phyloP scores from a whole-genome alignment of 2,113 vertebrate genomes.

The Andinoacara biseriatus region DNA sequence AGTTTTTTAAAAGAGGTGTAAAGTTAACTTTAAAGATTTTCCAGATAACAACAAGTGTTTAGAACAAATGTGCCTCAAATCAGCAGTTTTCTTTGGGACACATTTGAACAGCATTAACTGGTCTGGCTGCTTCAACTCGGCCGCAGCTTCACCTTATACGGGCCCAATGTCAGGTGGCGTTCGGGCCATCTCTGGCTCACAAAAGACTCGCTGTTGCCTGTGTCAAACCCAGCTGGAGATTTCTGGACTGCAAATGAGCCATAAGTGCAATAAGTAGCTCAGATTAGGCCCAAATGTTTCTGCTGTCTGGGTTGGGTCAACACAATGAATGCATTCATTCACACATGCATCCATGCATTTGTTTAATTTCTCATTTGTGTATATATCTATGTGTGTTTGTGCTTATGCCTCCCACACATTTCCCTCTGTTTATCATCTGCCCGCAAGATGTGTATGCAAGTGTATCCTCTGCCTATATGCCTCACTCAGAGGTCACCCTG shows the following conservation, averaged over 20 bases:
- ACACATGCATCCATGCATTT: background rate
- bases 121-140: background rate
- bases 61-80: background rate
- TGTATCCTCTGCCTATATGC: background rate
- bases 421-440: conserved; percentile 43
- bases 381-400: background rate
- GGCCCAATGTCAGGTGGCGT: accelerated
- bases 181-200: background rate
- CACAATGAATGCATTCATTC: background rate
- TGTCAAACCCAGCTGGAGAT: background rate
- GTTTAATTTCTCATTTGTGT: background rate
- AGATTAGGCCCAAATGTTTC: background rate
- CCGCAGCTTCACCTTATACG: accelerated
- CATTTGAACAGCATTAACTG: background rate
- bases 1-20: background rate
- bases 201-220: background rate
- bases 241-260: background rate
- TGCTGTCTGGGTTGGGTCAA: background rate
- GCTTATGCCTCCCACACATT: conserved; percentile 35
- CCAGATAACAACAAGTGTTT: background rate
- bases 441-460: conserved; percentile 3
- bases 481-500: conserved; percentile 37
- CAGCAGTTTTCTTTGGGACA: background rate
- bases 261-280: background rate
- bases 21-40: conserved; percentile 1